Conservation (phyloP, 2,888 invertebrate genomes). For the Oeneis ivallda region DNA sequence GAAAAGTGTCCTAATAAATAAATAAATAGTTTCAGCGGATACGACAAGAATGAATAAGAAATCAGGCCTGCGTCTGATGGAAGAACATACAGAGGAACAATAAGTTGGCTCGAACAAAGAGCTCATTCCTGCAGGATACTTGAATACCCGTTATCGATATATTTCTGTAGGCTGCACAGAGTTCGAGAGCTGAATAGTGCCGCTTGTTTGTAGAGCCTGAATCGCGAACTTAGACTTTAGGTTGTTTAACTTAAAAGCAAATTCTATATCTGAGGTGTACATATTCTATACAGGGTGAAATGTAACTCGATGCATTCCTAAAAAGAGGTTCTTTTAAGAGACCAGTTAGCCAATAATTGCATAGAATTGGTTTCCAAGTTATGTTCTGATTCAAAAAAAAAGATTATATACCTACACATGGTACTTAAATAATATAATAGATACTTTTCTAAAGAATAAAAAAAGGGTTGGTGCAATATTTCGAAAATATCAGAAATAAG, state of each 20-base stretch:
- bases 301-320: too few relatives aligned
- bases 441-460: too few relatives aligned
- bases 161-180: slow-evolving; percentile 47
- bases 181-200: slow-evolving; percentile 44
- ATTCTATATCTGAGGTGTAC: slow-evolving; percentile 4
- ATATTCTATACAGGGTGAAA: neutral
- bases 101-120: slow-evolving; percentile 57
- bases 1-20: too few relatives aligned
- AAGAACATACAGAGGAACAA: slow-evolving; percentile 46
- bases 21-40: neutral
- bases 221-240: slow-evolving; percentile 56
- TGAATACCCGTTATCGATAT: slow-evolving; percentile 45
- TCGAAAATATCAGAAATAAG: too few relatives aligned
- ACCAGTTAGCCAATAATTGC: too few relatives aligned
- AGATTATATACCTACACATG: too few relatives aligned
- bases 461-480: too few relatives aligned
- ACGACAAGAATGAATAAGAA: slow-evolving; percentile 3
- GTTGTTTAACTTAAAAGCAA: slow-evolving; percentile 43
- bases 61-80: neutral
- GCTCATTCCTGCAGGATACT: slow-evolving; percentile 56
- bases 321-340: too few relatives aligned
- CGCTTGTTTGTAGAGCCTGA: slow-evolving; percentile 48
- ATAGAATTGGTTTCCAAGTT: too few relatives aligned
- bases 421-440: too few relatives aligned
- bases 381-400: too few relatives aligned